phyloP scores from a whole-genome alignment of 2,888 invertebrate species.

The Lypha dubia region DNA sequence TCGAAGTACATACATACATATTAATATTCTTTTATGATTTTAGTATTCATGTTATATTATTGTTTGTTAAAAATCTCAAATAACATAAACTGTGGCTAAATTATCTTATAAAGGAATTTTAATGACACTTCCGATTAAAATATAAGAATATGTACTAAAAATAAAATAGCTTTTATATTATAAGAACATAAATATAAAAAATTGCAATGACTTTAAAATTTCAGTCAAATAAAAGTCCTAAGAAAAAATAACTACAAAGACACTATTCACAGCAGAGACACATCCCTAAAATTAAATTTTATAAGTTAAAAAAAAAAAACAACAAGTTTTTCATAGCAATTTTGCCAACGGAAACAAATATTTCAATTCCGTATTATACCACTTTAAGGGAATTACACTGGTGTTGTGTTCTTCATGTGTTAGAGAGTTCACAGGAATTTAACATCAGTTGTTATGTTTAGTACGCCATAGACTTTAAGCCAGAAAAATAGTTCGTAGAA shows the following conservation, averaged over 20 bases:
- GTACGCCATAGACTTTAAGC: slow-evolving; percentile 63
- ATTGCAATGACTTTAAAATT: slow-evolving; percentile 30
- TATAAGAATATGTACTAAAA: background rate
- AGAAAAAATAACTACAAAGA: slow-evolving; percentile 13
- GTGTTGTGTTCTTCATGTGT: background rate
- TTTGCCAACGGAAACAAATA: slow-evolving; percentile 40
- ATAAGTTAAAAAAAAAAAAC: background rate
- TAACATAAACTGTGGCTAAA: too few species aligned
- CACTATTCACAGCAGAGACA: slow-evolving; percentile 30
- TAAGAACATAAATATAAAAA: background rate
- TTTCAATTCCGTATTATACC: slow-evolving; percentile 59
- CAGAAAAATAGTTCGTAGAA: slow-evolving; percentile 49
- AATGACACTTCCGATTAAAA: background rate
- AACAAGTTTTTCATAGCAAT: background rate
- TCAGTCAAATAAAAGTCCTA: background rate
- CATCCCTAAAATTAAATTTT: slow-evolving; percentile 49
- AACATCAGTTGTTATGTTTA: slow-evolving; percentile 50
- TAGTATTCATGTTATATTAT: too few species aligned
- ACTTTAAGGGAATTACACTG: background rate
- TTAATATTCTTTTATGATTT: too few species aligned
- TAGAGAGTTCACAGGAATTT: slow-evolving; percentile 67
- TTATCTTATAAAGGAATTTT: too few species aligned
- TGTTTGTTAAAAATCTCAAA: too few species aligned
- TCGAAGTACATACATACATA: too few species aligned
- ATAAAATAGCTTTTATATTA: background rate